Evolutionary conservation across 2,797 vertebrate genomes (phyloP), one percentile per base, ranked within the genome.

Genomic region (Xiphorhynchus erythropygius): DNA sequence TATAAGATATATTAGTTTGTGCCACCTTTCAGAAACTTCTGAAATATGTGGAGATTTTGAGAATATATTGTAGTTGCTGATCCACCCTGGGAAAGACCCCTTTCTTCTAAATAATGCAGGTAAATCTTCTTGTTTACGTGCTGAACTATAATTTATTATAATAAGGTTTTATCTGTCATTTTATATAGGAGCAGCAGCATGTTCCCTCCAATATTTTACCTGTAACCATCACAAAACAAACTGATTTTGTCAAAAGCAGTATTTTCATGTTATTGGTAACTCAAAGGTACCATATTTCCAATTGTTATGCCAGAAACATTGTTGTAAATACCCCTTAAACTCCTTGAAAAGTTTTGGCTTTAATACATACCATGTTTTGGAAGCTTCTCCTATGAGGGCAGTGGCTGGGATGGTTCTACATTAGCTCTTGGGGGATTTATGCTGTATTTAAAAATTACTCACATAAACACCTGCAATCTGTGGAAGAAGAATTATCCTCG

Each of bases 401-500:
- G n/a, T 1, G 5, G 19, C 21, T 64, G 7, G 46, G 47, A 25
- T 59, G 57, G 60, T 73, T 81, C 60, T 32, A 28, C 62, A 21
- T 65, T 68, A 70, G 35, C 70, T 11, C 27, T 77, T 84, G 8
- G 39, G 79, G 55, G 73, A 59, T 73, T 93, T 73, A 27, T 68
- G 23, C 41, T 67, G 77, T 39, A 19, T 67, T 93, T 77, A 85
- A 73, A 85, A 89, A 53, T 70, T 55, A 71, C 32, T 63, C 41
- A 91, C 80, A 93, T 75, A 75, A 87, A 62, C 92, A 84, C 84
- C 64, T 93, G 41, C 87, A 24, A 73, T 73, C 52, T 87, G 71
- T 14, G 4, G 80, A 69, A 93, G 92, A 87, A 94, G 68, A 96
- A 94, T 91, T 73, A 41, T 50, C 91, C 85, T 47, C 23, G 25